These are phyloP conservation scores for Ephestia elutella DNA, from an alignment of 1,140 invertebrate genomes.

Conservation along the genomic window DNA sequence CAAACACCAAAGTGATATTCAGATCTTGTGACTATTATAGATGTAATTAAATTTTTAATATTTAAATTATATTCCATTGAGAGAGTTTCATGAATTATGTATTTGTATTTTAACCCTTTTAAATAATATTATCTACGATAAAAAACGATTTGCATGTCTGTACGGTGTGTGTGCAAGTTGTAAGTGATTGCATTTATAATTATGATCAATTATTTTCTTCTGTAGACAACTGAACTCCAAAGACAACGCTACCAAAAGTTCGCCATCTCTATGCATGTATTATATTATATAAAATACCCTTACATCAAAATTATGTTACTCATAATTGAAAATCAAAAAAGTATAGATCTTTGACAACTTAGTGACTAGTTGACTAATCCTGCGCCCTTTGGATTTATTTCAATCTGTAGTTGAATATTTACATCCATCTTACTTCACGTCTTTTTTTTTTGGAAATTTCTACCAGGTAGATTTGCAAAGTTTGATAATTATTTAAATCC, in stretches of 20 bases:
- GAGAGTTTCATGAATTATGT: conserved; percentile 19
- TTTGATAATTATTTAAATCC: no score
- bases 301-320: no score
- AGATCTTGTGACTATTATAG: conserved; percentile 26
- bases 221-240: background rate
- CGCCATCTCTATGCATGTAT: no score
- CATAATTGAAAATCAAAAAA: no score
- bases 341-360: no score
- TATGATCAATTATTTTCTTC: background rate
- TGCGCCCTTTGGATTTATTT: no score
- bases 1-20: conserved; percentile 47
- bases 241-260: background rate
- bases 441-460: no score
- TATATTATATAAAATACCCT: no score
- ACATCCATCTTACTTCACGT: no score
- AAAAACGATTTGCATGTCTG: background rate
- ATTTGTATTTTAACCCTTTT: conserved; percentile 15
- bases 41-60: conserved; percentile 16
- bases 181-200: background rate
- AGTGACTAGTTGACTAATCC: no score
- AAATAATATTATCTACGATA: background rate
- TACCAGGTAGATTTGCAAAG: no score
- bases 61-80: conserved; percentile 20
- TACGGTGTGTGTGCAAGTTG: background rate
- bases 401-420: no score